Evolutionary conservation across 2,797 vertebrate species (phyloP).

Genomic region (Eulemur coronatus): DNA sequence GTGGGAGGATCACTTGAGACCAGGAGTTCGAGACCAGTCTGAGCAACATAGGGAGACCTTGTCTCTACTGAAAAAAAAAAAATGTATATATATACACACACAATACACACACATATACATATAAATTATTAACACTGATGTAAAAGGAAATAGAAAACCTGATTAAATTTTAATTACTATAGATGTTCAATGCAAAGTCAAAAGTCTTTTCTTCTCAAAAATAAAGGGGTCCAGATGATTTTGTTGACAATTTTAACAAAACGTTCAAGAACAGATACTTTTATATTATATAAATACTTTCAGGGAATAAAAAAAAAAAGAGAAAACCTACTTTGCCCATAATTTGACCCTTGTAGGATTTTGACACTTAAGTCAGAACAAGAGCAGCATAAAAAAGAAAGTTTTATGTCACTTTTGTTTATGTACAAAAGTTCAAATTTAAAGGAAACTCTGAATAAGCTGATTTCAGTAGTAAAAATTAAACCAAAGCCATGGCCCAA

Average conservation of each 20-base stretch:
- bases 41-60: background rate
- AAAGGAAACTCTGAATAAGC: background rate
- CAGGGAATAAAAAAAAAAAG: background rate
- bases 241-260: background rate
- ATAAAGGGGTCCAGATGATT: background rate
- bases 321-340: background rate
- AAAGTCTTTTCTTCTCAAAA: background rate
- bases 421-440: background rate
- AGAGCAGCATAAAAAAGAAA: background rate
- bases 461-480: background rate
- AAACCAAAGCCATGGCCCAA: background rate
- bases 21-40: background rate
- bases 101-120: background rate
- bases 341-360: background rate
- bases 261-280: background rate
- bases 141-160: background rate
- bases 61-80: background rate
- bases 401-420: background rate
- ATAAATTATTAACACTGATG: background rate
- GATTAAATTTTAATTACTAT: background rate
- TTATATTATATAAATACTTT: background rate
- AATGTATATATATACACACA: background rate
- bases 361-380: background rate
- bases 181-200: background rate
- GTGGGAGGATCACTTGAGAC: background rate